Percentiles rank a stretch among this genome's conserved stretches.
Evolutionary conservation across 2,888 invertebrate species (phyloP).

Genomic region (Caenorhabditis sp.): DNA sequence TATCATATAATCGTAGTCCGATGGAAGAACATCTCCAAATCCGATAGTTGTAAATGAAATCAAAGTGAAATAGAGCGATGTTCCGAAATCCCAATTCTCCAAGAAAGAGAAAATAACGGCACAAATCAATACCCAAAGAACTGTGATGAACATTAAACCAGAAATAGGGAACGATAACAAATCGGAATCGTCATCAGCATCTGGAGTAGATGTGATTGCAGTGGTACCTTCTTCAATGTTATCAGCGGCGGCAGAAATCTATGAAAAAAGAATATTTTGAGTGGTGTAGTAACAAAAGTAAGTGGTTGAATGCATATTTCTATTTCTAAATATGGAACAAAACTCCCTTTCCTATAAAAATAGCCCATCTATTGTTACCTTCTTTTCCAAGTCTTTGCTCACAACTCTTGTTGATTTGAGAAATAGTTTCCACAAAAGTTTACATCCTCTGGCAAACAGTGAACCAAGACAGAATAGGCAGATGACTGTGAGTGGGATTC

Average conservation of each 20-base stretch:
- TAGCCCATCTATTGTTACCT: too few relatives aligned
- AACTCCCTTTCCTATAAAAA: too few relatives aligned
- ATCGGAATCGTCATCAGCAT: slow-evolving; percentile 43
- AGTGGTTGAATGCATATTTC: too few relatives aligned
- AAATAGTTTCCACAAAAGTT: slow-evolving; percentile 52
- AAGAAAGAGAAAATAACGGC: slow-evolving; percentile 63
- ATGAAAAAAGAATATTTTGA: too few relatives aligned
- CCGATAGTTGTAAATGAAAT: slow-evolving; percentile 68
- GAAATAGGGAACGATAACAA: slow-evolving; percentile 68
- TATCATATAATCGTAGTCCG: slow-evolving; percentile 62
- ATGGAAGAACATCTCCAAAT: slow-evolving; percentile 63
- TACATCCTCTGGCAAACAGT: slow-evolving; percentile 61
- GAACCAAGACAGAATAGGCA: slow-evolving; percentile 62
- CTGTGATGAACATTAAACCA: slow-evolving; percentile 60
- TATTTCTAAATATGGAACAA: not conserved
- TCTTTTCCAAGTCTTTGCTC: slow-evolving; percentile 63
- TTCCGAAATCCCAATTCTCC: slow-evolving; percentile 66
- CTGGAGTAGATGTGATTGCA: slow-evolving; percentile 8
- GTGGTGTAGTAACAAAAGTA: too few relatives aligned
- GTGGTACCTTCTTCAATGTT: slow-evolving; percentile 37
- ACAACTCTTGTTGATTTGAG: slow-evolving; percentile 53
- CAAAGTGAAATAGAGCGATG: slow-evolving; percentile 66
- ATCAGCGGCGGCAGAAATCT: slow-evolving; percentile 31
- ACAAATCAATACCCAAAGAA: slow-evolving; percentile 65
- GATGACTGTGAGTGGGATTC: slow-evolving; percentile 68